Evolutionary conservation across 2,797 vertebrate genomes (phyloP).

Genomic region (Lagorchestes hirsutus): DNA sequence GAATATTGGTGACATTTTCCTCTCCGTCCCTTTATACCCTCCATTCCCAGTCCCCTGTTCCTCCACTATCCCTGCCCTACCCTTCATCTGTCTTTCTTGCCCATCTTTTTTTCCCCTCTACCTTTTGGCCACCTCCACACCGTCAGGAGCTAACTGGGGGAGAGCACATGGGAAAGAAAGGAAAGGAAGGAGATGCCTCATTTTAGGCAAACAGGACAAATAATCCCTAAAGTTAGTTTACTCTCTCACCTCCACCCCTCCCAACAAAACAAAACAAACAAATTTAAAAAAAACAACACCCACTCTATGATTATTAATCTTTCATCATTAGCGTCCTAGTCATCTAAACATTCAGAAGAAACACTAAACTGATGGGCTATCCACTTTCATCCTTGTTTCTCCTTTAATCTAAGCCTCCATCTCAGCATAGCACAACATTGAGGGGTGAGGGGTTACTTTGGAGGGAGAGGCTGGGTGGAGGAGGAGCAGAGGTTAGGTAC

Average conservation of each 20-base stretch:
- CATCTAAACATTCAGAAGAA: not conserved
- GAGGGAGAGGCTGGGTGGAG: not conserved
- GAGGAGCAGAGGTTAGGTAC: not conserved
- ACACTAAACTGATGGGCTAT: not conserved
- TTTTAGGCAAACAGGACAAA: not conserved
- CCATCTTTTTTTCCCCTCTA: constrained; percentile 19
- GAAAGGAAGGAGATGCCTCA: not conserved
- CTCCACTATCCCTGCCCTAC: not conserved
- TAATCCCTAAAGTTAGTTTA: not conserved
- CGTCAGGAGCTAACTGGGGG: not conserved
- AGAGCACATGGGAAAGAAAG: not conserved
- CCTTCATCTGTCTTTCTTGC: not conserved
- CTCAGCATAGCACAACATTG: not conserved
- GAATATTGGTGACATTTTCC: constrained; percentile 55
- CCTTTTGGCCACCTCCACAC: not conserved
- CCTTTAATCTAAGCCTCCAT: not conserved
- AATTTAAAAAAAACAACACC: no score
- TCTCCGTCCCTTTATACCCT: constrained; percentile 68
- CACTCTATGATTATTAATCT: not conserved
- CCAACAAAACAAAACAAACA: not conserved
- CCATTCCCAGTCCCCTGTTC: not conserved
- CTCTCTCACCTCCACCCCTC: not conserved
- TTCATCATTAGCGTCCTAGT: not conserved
- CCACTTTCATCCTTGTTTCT: not conserved
- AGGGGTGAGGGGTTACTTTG: not conserved